These are phyloP conservation scores for Saimiri boliviensis DNA, from an alignment of 2,113 vertebrate species.

Conservation along the genomic window DNA sequence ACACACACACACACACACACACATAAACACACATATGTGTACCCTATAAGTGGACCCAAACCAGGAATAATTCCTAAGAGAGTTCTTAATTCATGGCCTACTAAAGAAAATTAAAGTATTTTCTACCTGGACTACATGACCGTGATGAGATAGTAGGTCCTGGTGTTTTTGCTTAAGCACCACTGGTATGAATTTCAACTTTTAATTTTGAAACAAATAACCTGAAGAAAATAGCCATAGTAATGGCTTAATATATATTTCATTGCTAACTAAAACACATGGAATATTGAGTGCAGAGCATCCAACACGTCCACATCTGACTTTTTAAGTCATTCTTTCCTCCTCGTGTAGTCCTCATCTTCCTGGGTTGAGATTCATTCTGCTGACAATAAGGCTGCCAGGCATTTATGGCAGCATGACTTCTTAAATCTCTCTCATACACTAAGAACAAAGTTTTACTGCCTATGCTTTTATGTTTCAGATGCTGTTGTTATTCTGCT, in stretches of 20 bases:
- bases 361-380: neutral
- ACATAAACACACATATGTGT: neutral
- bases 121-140: neutral
- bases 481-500: neutral
- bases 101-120: neutral
- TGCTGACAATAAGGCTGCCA: neutral
- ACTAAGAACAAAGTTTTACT: neutral
- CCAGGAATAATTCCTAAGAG: neutral
- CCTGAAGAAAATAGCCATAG: neutral
- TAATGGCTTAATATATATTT: neutral
- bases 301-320: too few species aligned
- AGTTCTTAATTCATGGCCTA: neutral
- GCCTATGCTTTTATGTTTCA: neutral
- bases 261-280: neutral
- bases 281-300: neutral
- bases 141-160: neutral
- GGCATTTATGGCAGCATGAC: neutral
- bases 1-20: too few species aligned
- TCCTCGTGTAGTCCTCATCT: neutral
- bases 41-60: neutral
- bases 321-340: neutral
- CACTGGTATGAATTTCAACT: neutral
- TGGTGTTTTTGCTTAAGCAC: neutral
- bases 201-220: neutral
- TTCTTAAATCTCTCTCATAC: neutral